phyloP scores from a whole-genome alignment of 30 jellyfish, hydroid and myxozoan genomes.

The Aurelia aurita region DNA sequence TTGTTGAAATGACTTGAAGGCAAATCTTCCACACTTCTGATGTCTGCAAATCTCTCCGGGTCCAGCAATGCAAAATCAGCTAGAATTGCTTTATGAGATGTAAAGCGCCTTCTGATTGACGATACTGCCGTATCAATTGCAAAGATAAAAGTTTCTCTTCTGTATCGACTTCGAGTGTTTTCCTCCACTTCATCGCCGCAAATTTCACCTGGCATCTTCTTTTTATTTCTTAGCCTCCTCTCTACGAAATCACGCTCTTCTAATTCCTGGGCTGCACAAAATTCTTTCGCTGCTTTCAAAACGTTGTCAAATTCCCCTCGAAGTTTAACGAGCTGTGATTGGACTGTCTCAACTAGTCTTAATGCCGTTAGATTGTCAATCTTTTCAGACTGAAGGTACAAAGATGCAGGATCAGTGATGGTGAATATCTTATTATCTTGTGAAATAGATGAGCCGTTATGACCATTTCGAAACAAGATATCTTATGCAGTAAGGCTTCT shows the following conservation, averaged over 20 bases:
- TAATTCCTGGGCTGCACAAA: slow-evolving; percentile 12
- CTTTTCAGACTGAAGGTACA: slow-evolving; percentile 30
- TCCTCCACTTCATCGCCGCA: no score
- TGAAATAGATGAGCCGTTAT: slow-evolving; percentile 16
- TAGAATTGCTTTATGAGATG: slow-evolving; percentile 20
- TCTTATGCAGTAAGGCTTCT: slow-evolving; percentile 34
- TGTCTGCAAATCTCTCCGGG: no score
- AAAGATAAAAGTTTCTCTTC: no score
- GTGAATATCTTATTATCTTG: slow-evolving; percentile 28
- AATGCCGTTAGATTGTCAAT: slow-evolving; percentile 23
- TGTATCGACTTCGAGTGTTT: no score
- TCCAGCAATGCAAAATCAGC: slow-evolving; percentile 64
- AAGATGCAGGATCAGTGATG: slow-evolving; percentile 61
- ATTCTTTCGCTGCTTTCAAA: slow-evolving; percentile 20
- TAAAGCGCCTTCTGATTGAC: no score
- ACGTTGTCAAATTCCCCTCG: slow-evolving; percentile 11
- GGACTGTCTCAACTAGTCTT: slow-evolving; percentile 4
- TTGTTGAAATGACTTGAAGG: no score
- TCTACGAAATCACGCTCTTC: slow-evolving; percentile 33
- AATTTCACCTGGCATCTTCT: no score
- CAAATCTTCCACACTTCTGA: no score
- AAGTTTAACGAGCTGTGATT: slow-evolving; percentile 12
- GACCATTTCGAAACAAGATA: slow-evolving; percentile 40
- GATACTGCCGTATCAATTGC: no score
- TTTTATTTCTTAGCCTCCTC: slow-evolving; percentile 1